Conservation (phyloP, 1,140 invertebrate genomes). For the Zaprionus taronus region DNA sequence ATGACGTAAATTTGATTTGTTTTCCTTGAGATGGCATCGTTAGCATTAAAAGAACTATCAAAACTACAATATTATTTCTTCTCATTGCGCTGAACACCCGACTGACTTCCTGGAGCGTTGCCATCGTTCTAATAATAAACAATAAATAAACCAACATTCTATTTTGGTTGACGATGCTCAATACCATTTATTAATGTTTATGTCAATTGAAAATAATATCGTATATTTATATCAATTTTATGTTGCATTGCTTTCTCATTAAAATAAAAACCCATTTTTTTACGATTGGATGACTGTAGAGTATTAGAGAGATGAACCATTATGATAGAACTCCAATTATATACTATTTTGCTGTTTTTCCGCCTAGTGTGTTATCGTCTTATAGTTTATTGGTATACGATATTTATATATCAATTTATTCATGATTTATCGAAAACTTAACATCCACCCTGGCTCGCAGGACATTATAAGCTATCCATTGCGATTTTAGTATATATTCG, state of each 20-base stretch:
- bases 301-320: background rate
- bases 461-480: conserved; percentile 29
- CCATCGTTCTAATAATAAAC: background rate
- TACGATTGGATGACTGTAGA: background rate
- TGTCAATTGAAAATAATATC: too few species aligned
- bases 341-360: background rate
- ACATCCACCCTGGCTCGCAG: conserved; percentile 3
- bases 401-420: background rate
- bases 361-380: background rate
- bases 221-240: background rate
- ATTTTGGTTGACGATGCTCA: too few species aligned
- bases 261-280: background rate
- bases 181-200: too few species aligned
- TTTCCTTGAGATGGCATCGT: background rate
- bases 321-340: background rate
- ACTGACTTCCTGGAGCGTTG: background rate
- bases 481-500: conserved; percentile 11
- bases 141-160: background rate
- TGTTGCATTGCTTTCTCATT: background rate
- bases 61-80: background rate
- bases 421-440: background rate
- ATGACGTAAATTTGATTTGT: background rate
- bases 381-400: too few species aligned
- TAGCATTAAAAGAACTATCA: background rate
- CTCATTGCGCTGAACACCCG: background rate